Evolutionary conservation across 2,113 vertebrate species (phyloP), one percentile per base, ranked within the genome.

Genomic region (Dasyornis broadbenti): DNA sequence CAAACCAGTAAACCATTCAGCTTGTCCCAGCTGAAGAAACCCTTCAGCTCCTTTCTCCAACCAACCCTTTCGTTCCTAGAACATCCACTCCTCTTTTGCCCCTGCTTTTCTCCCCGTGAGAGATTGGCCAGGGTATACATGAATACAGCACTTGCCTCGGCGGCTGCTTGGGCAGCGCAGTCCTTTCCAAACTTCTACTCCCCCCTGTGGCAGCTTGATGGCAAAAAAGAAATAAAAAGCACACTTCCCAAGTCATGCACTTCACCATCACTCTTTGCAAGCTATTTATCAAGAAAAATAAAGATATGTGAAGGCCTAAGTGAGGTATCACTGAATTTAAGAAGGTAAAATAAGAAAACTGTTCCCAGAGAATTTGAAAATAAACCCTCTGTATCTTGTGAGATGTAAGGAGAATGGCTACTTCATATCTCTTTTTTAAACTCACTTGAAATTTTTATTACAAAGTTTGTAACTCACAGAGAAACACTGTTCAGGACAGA

Each of bases 141-240:
- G 42, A 87, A 89, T 13, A 61, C 39, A 80, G 18, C 52, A 7
- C 54, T 80, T 33, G 52, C 44, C 23, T 59, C n/a, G 0, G 40
- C 45, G 91, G 79, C 82, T 90, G 60, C 35, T 79, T 82, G 77
- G 82, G 83, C 45, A 73, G 60, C 80, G 57, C 37, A 19, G 75
- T 85, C 94, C 89, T 94, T 95, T 92, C 47, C 79, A 97, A 97
- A 97, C 87, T 88, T 95, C 89, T 94, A 87, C 96, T 98, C 94
- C 97, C 94, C 91, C 88, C 94, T 95, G 89, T 97, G 97, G 97
- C 90, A 97, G 94, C 81, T 60, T 81, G 60, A 91, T 33, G 82
- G 83, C 53, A 94, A 94, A 96, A 80, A 13, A 53, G 9, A 42
- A 90, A 76, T 8, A 50, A 7, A 81, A 91, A 75, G 49, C 12